Evolutionary conservation across 1,140 invertebrate genomes (phyloP).

Genomic region (Heliconius nattereri): DNA sequence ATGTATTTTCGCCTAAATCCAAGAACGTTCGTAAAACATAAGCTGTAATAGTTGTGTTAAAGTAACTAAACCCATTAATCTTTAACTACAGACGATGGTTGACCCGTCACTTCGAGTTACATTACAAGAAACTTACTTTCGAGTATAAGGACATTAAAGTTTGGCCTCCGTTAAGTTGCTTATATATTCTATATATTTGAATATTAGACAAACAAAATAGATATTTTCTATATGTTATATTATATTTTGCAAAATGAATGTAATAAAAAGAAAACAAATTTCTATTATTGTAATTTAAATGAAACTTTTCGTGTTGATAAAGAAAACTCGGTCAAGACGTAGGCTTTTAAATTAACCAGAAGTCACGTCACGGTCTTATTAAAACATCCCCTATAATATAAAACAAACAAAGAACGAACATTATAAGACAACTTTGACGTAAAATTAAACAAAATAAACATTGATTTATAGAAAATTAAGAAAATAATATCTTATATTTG

Average conservation of each 20-base stretch:
- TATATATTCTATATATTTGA: background rate
- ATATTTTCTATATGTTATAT: too few species aligned
- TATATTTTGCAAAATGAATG: background rate
- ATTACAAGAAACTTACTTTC: constrained; percentile 13
- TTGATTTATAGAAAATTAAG: background rate
- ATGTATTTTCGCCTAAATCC: background rate
- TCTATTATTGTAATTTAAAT: background rate
- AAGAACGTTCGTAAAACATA: background rate
- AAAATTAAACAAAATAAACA: constrained; percentile 18
- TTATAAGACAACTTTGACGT: constrained; percentile 29
- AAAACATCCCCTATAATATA: constrained; percentile 32
- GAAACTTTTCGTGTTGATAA: constrained; percentile 25
- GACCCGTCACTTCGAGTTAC: constrained; percentile 4
- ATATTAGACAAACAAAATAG: background rate
- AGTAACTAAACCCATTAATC: constrained; percentile 15
- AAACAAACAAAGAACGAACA: constrained; percentile 28
- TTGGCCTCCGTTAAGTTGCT: background rate
- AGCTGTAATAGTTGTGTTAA: background rate
- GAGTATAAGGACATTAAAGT: background rate
- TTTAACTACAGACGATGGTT: background rate
- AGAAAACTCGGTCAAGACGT: constrained; percentile 31
- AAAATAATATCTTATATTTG: too few species aligned
- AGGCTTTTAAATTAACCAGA: constrained; percentile 42
- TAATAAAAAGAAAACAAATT: background rate
- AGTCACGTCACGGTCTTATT: constrained; percentile 45